A percentile compares a stretch with the other conserved stretches of the same genome.
These are phyloP conservation scores for Megalonaias nervosa DNA, from an alignment of 1,140 invertebrate species.

Conservation along the genomic window DNA sequence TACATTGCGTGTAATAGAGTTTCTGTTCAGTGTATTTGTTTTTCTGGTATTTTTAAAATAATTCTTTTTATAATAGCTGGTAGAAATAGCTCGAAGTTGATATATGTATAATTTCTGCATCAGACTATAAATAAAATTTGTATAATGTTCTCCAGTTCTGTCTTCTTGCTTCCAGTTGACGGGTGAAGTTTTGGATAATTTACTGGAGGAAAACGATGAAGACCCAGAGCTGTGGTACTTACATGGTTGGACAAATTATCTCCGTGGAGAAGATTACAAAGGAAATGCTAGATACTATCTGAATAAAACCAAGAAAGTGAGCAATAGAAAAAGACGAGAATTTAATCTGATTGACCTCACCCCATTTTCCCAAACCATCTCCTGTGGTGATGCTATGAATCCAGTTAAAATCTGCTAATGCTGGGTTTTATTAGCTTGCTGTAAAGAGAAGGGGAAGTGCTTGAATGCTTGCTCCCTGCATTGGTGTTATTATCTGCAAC, in stretches of 20 bases:
- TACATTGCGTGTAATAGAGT: no score
- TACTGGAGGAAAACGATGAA: conserved; percentile 57
- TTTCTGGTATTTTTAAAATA: not conserved
- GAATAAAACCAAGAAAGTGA: conserved; percentile 34
- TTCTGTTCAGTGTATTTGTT: no score
- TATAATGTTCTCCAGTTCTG: not conserved
- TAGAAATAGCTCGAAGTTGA: not conserved
- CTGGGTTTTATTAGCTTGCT: no score
- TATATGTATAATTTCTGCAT: not conserved
- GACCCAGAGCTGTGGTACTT: conserved; percentile 64
- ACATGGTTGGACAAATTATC: conserved; percentile 58
- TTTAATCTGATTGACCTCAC: no score
- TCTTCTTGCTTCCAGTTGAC: conserved; percentile 37
- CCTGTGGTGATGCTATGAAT: no score
- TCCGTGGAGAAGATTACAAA: conserved; percentile 57
- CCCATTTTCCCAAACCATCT: no score
- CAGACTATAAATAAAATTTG: not conserved
- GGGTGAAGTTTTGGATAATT: conserved; percentile 45
- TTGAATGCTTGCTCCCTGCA: no score
- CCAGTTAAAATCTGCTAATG: no score
- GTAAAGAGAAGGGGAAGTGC: no score
- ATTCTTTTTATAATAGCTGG: not conserved
- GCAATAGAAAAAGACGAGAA: no score
- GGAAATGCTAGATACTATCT: conserved; percentile 48
- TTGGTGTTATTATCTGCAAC: no score